A percentile compares a stretch with the other conserved stretches of the same genome.
phyloP scores from a whole-genome alignment of 2,113 vertebrate species.

The Vulpes ferrilata region DNA sequence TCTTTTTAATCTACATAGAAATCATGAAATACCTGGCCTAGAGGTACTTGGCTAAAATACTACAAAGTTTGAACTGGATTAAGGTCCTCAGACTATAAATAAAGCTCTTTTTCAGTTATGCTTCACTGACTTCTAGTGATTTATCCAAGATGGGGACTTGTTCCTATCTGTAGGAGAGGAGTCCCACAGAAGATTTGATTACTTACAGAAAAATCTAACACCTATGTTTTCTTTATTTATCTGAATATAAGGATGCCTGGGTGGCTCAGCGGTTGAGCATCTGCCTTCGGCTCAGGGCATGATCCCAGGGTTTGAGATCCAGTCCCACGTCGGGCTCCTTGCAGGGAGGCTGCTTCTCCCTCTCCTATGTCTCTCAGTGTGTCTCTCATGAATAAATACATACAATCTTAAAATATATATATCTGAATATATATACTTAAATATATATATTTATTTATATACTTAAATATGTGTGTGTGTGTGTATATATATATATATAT shows the following conservation, averaged over 20 bases:
- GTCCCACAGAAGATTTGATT: background rate
- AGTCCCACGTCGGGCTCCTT: too few species aligned
- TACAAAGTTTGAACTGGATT: background rate
- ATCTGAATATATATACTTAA: too few species aligned
- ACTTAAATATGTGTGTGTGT: too few species aligned
- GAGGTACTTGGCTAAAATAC: background rate
- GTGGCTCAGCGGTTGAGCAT: too few species aligned
- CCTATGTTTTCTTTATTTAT: background rate
- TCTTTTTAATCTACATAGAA: background rate
- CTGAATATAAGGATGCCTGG: background rate
- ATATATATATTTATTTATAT: too few species aligned
- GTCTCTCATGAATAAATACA: too few species aligned
- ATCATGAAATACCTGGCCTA: background rate
- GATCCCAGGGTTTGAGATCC: too few species aligned
- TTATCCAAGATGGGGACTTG: background rate
- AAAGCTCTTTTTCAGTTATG: background rate
- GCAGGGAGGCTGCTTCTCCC: too few species aligned
- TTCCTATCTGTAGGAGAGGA: background rate
- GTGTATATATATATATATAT: too few species aligned
- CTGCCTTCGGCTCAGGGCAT: too few species aligned
- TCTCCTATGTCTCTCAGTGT: too few species aligned
- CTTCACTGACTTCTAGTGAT: background rate
- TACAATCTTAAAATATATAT: too few species aligned
- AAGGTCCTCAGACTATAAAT: background rate
- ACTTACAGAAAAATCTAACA: background rate